phyloP scores from a whole-genome alignment of 2,888 invertebrate genomes.

The Kryphioiulus occultus region DNA sequence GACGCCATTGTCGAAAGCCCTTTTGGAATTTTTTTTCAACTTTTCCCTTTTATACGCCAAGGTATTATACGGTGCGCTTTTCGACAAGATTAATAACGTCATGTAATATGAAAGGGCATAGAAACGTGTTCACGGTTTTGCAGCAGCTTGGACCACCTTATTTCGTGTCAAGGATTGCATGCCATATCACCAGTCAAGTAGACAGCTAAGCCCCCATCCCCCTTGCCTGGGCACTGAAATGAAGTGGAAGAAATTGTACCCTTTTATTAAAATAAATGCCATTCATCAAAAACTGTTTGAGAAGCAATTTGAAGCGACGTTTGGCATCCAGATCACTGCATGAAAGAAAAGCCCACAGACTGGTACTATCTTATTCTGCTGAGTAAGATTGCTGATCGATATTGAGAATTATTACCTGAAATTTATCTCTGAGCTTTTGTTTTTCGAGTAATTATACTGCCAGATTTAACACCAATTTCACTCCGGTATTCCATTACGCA shows the following conservation, averaged over 20 bases:
- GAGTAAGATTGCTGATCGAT: too few relatives aligned
- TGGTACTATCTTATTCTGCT: too few relatives aligned
- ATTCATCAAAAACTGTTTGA: background rate
- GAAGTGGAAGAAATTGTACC: background rate
- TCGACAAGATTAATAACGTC: conserved; percentile 5
- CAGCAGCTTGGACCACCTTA: conserved; percentile 5
- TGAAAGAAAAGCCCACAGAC: too few relatives aligned
- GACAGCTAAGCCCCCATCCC: background rate
- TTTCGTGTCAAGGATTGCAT: background rate
- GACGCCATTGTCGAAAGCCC: background rate
- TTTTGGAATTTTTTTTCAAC: background rate
- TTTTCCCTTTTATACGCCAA: background rate
- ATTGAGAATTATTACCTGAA: too few relatives aligned
- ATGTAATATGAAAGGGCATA: conserved; percentile 5
- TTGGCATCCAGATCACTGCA: background rate
- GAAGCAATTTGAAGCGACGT: background rate
- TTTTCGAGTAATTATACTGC: too few relatives aligned
- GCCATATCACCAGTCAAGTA: conserved; percentile 5
- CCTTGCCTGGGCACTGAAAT: background rate
- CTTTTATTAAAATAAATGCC: conserved; percentile 2
- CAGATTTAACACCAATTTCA: too few relatives aligned
- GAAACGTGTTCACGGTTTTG: conserved; percentile 5
- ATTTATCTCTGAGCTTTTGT: too few relatives aligned
- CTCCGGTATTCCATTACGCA: too few relatives aligned
- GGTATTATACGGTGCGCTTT: background rate